These are phyloP conservation scores for Plecotus auritus DNA, from an alignment of 2,113 vertebrate genomes.

Conservation along the genomic window DNA sequence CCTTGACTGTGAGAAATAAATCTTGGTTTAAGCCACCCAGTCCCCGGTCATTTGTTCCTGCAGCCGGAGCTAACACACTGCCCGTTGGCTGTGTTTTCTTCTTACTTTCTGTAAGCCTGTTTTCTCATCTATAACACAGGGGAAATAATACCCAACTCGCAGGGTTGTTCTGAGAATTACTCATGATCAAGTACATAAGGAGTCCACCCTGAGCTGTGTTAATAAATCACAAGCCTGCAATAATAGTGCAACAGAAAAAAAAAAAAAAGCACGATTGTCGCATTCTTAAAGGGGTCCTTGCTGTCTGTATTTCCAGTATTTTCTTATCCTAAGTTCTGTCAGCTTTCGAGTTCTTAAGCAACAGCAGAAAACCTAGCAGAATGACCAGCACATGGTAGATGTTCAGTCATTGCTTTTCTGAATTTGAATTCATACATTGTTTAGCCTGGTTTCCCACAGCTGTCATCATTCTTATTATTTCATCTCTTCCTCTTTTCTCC, in stretches of 20 bases:
- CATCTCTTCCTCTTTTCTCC: background rate
- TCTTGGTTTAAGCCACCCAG: background rate
- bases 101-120: background rate
- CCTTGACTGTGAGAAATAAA: background rate
- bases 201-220: background rate
- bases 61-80: background rate
- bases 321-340: background rate
- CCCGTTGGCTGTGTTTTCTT: background rate
- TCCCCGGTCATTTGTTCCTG: background rate
- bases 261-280: background rate
- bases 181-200: background rate
- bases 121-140: background rate
- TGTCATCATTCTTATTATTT: background rate
- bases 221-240: background rate
- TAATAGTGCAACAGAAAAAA: background rate
- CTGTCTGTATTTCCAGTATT: background rate
- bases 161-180: background rate
- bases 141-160: background rate
- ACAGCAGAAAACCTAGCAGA: background rate
- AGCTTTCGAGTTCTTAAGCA: background rate
- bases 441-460: background rate
- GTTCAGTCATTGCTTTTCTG: background rate
- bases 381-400: fast-evolving
- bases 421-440: background rate
- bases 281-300: background rate